Evolutionary conservation across 2,888 invertebrate species (phyloP).

Genomic region (Uropetala carovei): DNA sequence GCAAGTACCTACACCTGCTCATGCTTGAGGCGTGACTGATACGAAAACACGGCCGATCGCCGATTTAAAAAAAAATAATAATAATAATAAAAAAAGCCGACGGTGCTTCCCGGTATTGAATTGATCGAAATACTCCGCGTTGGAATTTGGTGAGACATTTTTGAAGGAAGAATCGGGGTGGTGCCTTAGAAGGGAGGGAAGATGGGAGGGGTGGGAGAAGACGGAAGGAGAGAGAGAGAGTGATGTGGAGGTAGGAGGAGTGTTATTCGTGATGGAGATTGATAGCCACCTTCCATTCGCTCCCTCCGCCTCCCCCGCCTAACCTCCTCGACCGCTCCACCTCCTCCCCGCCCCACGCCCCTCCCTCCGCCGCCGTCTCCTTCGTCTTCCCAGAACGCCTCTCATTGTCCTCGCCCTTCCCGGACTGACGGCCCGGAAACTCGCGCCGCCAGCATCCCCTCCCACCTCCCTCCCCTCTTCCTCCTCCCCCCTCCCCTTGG

Average conservation of each 20-base stretch:
- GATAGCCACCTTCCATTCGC: neutral
- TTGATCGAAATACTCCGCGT: neutral
- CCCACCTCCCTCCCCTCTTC: too few relatives aligned
- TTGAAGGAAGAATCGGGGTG: neutral
- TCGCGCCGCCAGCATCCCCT: too few relatives aligned
- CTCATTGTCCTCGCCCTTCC: slow-evolving; percentile 46
- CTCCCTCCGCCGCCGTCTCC: neutral
- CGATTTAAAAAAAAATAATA: too few relatives aligned
- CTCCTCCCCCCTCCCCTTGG: neutral
- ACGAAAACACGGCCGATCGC: neutral
- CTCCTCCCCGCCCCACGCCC: neutral
- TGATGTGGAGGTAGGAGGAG: neutral
- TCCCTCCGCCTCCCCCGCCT: too few relatives aligned
- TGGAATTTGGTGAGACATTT: neutral
- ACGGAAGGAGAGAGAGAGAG: neutral
- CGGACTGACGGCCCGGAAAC: neutral
- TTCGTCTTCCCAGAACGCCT: slow-evolving; percentile 52
- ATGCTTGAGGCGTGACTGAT: neutral
- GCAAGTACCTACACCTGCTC: neutral
- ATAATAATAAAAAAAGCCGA: neutral
- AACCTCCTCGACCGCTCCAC: too few relatives aligned
- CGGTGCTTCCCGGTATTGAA: neutral
- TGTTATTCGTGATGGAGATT: slow-evolving; percentile 31
- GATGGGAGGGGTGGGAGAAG: neutral
- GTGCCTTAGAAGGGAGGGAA: neutral